Evolutionary conservation across 2,888 invertebrate species (phyloP), one percentile per base, ranked within the genome.

Genomic region (Drosophila glabriapex): DNA sequence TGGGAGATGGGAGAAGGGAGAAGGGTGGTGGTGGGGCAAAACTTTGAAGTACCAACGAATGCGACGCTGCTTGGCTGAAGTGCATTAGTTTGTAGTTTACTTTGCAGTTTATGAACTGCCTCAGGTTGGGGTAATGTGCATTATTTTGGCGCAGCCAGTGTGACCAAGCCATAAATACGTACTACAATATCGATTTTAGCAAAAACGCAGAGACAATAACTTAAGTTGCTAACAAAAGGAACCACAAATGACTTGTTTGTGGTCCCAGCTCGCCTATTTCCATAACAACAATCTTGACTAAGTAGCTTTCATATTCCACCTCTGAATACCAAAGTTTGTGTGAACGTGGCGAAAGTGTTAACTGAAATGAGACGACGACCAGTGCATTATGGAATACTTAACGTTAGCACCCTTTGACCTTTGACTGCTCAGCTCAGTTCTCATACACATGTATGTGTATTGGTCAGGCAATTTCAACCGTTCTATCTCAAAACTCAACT

Each of bases 11-110:
- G 7, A 29, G 29, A 29, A 7, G 29, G 29, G 29, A 7, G n/a
- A 53, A 5, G 62, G 25, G 39, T 35, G 46, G 46, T 1, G 16
- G 16, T 9, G 46, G 7, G 16, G 25, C 46, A 59, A 54, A 77
- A 76, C 66, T 76, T 76, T 76, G 43, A 72, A 77, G 73, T 61
- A 53, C 39, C 73, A 68, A 64, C 78, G 50, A 67, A 67, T 77
- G 53, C 54, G 46, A 52, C 49, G 68, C 59, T 63, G 76, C 61
- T 76, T 73, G 84, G 71, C 68, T 80, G 60, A 82, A 80, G 80
- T 87, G 85, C 87, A 83, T 83, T 87, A 83, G 87, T 87, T 83
- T 84, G 82, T 82, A 78, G 82, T 83, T 82, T 85, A 82, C 85
- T 85, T 80, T 73, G 43, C 73, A 82, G 80, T 82, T 87, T 83